phyloP scores from a whole-genome alignment of 2,888 invertebrate species.

The Agriopis leucophaearia region DNA sequence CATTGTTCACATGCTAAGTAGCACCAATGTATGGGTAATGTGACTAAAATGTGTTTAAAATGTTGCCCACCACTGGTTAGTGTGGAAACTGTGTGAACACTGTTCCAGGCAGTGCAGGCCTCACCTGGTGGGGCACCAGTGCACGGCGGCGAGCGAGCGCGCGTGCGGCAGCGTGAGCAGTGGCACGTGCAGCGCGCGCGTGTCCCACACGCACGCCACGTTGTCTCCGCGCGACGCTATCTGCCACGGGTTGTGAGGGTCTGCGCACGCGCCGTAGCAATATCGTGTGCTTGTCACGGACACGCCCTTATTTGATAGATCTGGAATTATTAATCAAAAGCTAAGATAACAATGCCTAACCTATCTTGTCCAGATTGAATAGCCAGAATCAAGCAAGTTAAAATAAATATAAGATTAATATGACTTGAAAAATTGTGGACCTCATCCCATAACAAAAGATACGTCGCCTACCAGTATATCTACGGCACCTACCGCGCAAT shows the following conservation, averaged over 20 bases:
- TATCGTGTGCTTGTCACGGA: slow-evolving; percentile 91
- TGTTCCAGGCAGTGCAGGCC: background rate
- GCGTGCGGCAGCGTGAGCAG: slow-evolving; percentile 89
- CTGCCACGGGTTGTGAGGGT: slow-evolving; percentile 92
- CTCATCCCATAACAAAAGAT: no score
- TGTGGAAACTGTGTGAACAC: no score
- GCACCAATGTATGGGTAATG: no score
- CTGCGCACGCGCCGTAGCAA: slow-evolving; percentile 93
- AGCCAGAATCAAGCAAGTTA: no score
- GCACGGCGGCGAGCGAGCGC: slow-evolving; percentile 90
- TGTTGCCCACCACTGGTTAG: no score
- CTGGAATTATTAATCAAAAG: slow-evolving; percentile 69
- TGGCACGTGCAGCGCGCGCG: slow-evolving; percentile 94
- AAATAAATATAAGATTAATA: no score
- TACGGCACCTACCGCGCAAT: no score
- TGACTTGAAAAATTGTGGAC: no score
- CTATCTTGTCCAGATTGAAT: no score
- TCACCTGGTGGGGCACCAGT: slow-evolving; percentile 93
- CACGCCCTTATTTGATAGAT: slow-evolving; percentile 89
- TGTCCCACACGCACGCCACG: slow-evolving; percentile 95
- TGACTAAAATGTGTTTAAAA: no score
- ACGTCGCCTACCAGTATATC: no score
- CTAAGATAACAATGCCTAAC: background rate
- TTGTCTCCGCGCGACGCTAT: slow-evolving; percentile 94
- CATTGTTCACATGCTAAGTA: no score